These are phyloP conservation scores for Sinelater perroti DNA, from an alignment of 2,888 invertebrate genomes.

Conservation along the genomic window DNA sequence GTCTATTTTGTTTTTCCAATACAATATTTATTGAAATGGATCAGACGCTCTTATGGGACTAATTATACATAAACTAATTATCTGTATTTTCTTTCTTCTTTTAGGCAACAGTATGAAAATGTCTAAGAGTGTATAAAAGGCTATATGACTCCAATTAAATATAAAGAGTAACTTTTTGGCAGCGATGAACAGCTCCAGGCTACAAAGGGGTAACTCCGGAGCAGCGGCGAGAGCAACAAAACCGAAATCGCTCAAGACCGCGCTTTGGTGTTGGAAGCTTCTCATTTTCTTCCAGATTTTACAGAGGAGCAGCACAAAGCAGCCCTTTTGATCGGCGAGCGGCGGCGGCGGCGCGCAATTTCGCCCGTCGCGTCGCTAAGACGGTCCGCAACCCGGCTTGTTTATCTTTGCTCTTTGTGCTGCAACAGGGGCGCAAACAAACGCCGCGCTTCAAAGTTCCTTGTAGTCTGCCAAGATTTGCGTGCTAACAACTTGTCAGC, in stretches of 20 bases:
- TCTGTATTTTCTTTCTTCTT: too few species aligned
- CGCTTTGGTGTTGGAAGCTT: too few species aligned
- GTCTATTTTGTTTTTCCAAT: too few species aligned
- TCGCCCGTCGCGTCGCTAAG: conserved; percentile 23
- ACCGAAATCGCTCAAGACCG: background rate
- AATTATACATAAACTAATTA: too few species aligned
- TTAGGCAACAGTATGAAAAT: too few species aligned
- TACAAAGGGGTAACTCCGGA: background rate
- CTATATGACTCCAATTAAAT: too few species aligned
- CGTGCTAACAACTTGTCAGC: conserved; percentile 27
- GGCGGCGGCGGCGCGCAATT: conserved; percentile 26
- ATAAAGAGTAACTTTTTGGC: too few species aligned
- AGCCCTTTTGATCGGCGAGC: background rate
- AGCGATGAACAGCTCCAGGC: too few species aligned
- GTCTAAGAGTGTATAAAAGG: too few species aligned
- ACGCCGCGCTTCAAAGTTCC: conserved; percentile 39
- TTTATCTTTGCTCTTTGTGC: conserved; percentile 46
- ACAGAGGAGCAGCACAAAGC: background rate
- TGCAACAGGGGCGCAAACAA: conserved; percentile 36
- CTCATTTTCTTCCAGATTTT: background rate
- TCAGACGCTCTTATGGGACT: too few species aligned
- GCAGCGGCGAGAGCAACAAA: background rate
- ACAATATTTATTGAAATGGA: too few species aligned
- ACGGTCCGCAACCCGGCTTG: conserved; percentile 44
- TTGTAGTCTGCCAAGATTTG: conserved; percentile 30